Evolutionary conservation across 1,140 invertebrate species (phyloP), one percentile per base, ranked within the genome.

Genomic region (Drosophila tsacasi): DNA sequence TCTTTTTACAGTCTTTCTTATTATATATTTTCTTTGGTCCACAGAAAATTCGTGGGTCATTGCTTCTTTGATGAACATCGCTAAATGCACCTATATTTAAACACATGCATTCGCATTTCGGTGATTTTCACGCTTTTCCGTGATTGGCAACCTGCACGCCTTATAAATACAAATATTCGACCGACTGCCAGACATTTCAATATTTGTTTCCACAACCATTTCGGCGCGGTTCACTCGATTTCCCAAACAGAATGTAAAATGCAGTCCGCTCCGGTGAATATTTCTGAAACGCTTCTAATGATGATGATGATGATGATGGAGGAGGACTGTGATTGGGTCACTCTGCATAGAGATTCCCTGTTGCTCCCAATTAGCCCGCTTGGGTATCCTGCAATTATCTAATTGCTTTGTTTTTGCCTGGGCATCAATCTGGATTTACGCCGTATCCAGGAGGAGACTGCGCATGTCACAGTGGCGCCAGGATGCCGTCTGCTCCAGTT

Each of bases 391-490:
- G 47, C 60, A 85, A 90, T 90, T 90, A 90, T 81, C 79, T 72
- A 82, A 85, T 90, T 85, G 76, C 68, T 42, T 71, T 78, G 73
- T 79, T 80, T 82, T 75, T 52, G 54, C 66, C 60, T 30, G 13
- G 58, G 9, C n/a, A 60, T 30, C 42, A 77, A 60, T 67, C 74
- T 71, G 69, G 40, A 71, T 35, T 71, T 87, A 57, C 77, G 73
- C 73, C 35, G 54, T 39, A 46, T 57, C 54, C 54, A 25, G 54
- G 54, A 40, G 19, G 30, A 40, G 17, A 66, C 30, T 90, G 85
- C 85, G 85, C 85, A 90, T 90, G 85, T 90, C 86, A 71, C 64
- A 80, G 67, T 90, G 85, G 86, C 85, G 85, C 85, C 85, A 85
- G 58, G 74, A 82, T 69, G 86, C 30, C 85, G 85, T 67, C 85